Base-by-base conservation (phyloP, 30 jellyfish, hydroid and myxozoan species). In the Pseudorhiza aurosa region DNA sequence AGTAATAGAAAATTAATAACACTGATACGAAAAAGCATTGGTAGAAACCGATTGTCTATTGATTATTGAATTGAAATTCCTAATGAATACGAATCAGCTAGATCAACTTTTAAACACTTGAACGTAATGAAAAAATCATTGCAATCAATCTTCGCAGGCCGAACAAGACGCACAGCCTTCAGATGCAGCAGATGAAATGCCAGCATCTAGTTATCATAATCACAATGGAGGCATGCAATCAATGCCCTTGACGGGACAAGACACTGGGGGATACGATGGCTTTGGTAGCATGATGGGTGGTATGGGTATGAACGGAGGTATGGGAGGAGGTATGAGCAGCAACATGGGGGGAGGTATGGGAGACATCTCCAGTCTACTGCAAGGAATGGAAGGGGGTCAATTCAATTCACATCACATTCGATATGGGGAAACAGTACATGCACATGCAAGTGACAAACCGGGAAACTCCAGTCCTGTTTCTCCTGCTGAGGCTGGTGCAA, bases 371-470 rank as follows among this genome's bases (percentile, higher is more conserved):
- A 86, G 74, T 10, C 26, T 82, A 81, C 76, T 57, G 0, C 62
- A 32, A 45, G 78, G 80, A 19, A 44, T 24, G 42, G 58, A 46
- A 26, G 77, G 81, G 8, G 87, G 63, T 14, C 70, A 30, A 0
- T 24, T 35, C 45, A 50, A 47, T 30, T 65, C 64, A 28, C 36
- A 60, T 51, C 90, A 75, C 25, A 60, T 85, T 27, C 81, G 70
- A 28, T 77, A 84, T 0, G 96, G 96, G 0, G 81, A 42, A n/a
- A 91, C 96, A 1, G 89, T 91, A n/a, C 98, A 80, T 43, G 96
- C 89, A 0, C 98, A 92, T 59, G 98, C 98, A 17, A 77, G 96
- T 57, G 98, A 92, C 73, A 92, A 92, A 40, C 96, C 91, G 15
- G 89, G 85, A n/a, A 19, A 53, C 27, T 37, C 80, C 17, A 24